A percentile compares a stretch with the other conserved stretches of the same genome.
Evolutionary conservation across 1,140 invertebrate species (phyloP).

Genomic region (Diorhabda carinulata): DNA sequence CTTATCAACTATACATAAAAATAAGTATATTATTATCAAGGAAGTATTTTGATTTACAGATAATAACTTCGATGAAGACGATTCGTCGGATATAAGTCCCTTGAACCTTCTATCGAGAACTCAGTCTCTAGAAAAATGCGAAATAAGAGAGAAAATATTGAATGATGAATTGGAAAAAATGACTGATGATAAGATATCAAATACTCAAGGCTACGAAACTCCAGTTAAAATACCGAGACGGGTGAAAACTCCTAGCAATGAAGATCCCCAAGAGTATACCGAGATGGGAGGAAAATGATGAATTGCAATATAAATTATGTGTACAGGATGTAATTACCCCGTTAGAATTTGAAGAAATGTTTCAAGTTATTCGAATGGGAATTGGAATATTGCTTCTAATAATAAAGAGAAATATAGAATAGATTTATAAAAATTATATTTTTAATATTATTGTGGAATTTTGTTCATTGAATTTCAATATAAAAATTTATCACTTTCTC

Average conservation of each 20-base stretch:
- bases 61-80: conserved; percentile 13
- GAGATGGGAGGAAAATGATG: conserved; percentile 45
- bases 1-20: too few relatives aligned
- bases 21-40: too few relatives aligned
- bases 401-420: too few relatives aligned
- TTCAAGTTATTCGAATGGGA: too few relatives aligned
- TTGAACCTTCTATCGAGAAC: conserved; percentile 43
- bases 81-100: conserved; percentile 23
- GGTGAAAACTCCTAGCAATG: conserved; percentile 43
- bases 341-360: too few relatives aligned
- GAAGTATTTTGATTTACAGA: conserved; percentile 15
- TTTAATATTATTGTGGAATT: too few relatives aligned
- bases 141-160: conserved; percentile 49
- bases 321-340: too few relatives aligned
- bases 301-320: too few relatives aligned
- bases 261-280: conserved; percentile 51
- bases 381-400: too few relatives aligned
- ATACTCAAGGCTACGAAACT: conserved; percentile 50
- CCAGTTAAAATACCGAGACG: conserved; percentile 49
- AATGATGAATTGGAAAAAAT: conserved; percentile 30
- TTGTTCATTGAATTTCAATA: too few relatives aligned
- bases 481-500: too few relatives aligned
- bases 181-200: conserved; percentile 34
- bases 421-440: too few relatives aligned
- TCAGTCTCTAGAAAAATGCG: conserved; percentile 46